Conservation (phyloP, 2,797 vertebrate genomes). For the Hoplostethus atlanticus region DNA sequence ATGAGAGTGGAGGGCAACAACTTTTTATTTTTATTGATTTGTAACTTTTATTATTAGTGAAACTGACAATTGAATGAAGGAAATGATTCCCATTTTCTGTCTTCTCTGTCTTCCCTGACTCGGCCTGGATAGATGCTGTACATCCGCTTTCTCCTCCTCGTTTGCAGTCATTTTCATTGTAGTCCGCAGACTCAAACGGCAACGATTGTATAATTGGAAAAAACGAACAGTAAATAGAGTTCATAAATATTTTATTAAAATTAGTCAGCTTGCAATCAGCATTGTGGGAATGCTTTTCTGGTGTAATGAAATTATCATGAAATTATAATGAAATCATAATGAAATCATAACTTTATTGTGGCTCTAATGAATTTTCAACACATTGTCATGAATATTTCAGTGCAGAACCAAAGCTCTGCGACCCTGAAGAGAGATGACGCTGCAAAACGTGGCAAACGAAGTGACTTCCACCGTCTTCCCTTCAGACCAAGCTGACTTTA, state of each 20-base stretch:
- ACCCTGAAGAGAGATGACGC: slow-evolving; percentile 21
- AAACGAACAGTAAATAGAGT: slow-evolving; percentile 25
- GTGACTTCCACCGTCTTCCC: too few species aligned
- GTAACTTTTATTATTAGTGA: too few species aligned
- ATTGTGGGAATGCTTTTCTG: slow-evolving; percentile 30
- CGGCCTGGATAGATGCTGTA: slow-evolving; percentile 13
- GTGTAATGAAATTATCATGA: slow-evolving; percentile 31
- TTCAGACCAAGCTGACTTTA: too few species aligned
- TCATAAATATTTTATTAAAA: slow-evolving; percentile 40
- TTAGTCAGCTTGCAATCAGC: slow-evolving; percentile 13
- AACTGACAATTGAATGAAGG: too few species aligned
- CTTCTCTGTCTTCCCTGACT: background rate
- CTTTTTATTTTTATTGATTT: too few species aligned
- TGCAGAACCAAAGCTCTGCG: slow-evolving; percentile 21
- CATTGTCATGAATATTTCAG: slow-evolving; percentile 23
- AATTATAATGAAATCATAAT: slow-evolving; percentile 49
- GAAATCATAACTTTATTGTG: slow-evolving; percentile 52
- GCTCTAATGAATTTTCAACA: slow-evolving; percentile 46
- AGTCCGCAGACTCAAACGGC: slow-evolving; percentile 20
- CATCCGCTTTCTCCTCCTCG: slow-evolving; percentile 18
- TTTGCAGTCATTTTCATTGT: background rate
- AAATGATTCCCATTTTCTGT: too few species aligned
- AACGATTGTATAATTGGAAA: slow-evolving; percentile 20
- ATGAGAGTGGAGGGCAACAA: too few species aligned
- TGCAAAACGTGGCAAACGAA: slow-evolving; percentile 17